Percentiles rank a stretch among this genome's conserved stretches.
Conservation (phyloP, 2,888 invertebrate genomes). For the Norana najaformis region DNA sequence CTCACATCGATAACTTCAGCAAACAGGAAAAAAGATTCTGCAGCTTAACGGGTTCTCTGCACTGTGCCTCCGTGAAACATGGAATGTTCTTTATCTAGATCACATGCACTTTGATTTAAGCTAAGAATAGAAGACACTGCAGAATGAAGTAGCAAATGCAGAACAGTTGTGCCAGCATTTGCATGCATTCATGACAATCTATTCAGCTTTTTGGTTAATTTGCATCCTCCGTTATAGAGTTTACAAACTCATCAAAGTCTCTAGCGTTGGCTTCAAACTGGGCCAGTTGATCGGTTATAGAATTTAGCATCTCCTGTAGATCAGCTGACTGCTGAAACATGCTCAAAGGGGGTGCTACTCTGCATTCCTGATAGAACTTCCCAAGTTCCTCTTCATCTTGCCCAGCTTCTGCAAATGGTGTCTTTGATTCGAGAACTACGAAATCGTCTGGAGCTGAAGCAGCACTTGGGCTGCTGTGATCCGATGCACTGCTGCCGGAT, state of each 20-base stretch:
- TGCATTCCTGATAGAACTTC: constrained; percentile 78
- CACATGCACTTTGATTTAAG: neutral
- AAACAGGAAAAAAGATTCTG: neutral
- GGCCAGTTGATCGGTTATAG: constrained; percentile 74
- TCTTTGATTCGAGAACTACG: constrained; percentile 77
- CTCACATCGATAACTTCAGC: neutral
- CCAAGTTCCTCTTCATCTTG: constrained; percentile 74
- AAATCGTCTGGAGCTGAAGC: constrained; percentile 69
- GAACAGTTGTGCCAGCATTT: too few species aligned
- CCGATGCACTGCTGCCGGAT: constrained; percentile 38
- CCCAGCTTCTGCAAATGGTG: constrained; percentile 78
- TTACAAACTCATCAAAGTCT: constrained; percentile 77
- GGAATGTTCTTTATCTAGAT: neutral
- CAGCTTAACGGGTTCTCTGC: neutral
- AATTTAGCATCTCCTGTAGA: constrained; percentile 65
- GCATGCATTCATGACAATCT: neutral
- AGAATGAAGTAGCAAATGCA: neutral
- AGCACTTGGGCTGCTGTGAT: constrained; percentile 44
- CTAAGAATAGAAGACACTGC: neutral
- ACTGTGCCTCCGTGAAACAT: neutral
- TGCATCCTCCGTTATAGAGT: constrained; percentile 65
- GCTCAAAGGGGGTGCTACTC: constrained; percentile 71
- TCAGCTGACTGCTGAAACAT: constrained; percentile 62
- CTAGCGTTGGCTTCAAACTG: constrained; percentile 76
- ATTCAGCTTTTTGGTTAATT: neutral